Conservation (phyloP, 1,140 invertebrate species). For the Drosophila nebulosa region DNA sequence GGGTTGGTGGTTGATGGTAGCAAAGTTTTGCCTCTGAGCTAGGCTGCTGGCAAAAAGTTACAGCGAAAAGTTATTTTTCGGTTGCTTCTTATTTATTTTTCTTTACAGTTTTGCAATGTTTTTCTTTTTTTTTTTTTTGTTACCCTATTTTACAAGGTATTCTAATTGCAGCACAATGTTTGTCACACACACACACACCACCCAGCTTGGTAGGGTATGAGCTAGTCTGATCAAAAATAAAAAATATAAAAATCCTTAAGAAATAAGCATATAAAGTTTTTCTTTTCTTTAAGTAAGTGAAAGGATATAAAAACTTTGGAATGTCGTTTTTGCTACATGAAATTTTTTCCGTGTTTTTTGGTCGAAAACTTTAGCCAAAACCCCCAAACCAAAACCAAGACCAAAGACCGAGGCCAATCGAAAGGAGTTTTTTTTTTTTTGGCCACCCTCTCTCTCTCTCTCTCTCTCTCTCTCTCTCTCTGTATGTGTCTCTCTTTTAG, state of each 20-base stretch:
- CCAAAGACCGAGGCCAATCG: not conserved
- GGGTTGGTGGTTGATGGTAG: not conserved
- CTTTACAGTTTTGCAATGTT: constrained; percentile 6
- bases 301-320: not conserved
- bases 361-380: constrained; percentile 58
- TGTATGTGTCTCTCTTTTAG: not conserved
- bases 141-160: constrained; percentile 5
- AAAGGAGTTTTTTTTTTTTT: not conserved
- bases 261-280: not conserved
- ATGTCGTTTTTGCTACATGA: constrained; percentile 6
- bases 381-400: constrained; percentile 12
- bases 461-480: not conserved
- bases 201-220: too few relatives aligned
- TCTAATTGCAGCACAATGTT: not conserved
- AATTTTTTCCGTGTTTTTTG: constrained; percentile 29
- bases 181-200: not conserved
- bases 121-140: constrained; percentile 29
- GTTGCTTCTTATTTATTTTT: constrained; percentile 63
- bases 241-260: not conserved
- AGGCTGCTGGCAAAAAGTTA: constrained; percentile 58
- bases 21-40: constrained; percentile 36
- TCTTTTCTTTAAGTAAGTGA: not conserved
- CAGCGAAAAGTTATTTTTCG: constrained; percentile 54
- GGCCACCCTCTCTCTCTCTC: not conserved
- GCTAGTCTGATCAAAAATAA: too few relatives aligned